Conservation (phyloP, 2,888 invertebrate species). For the Dioctria linearis region DNA sequence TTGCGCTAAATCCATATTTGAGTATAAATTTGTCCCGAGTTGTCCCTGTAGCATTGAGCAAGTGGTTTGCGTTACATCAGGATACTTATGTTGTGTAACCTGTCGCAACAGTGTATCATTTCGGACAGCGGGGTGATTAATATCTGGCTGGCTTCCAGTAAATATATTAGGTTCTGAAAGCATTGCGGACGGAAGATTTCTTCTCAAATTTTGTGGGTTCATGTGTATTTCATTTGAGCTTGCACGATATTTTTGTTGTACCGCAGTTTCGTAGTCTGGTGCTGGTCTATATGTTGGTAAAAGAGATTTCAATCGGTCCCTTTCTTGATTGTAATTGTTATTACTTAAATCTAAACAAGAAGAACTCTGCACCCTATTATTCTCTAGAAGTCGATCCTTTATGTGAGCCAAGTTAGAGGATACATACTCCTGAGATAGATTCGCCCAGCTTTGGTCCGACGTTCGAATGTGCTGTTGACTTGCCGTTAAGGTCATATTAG, state of each 20-base stretch:
- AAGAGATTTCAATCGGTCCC: constrained; percentile 77
- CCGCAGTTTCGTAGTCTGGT: constrained; percentile 95
- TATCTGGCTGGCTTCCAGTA: constrained; percentile 80
- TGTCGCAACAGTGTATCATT: constrained; percentile 62
- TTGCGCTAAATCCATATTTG: constrained; percentile 67
- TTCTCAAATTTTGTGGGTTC: constrained; percentile 61
- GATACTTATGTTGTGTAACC: constrained; percentile 72
- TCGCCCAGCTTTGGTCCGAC: constrained; percentile 59
- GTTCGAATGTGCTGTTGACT: constrained; percentile 58
- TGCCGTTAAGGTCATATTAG: constrained; percentile 59
- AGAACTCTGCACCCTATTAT: constrained; percentile 67
- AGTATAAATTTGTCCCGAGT: constrained; percentile 63
- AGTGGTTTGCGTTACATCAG: constrained; percentile 77
- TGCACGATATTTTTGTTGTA: constrained; percentile 86
- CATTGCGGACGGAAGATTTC: constrained; percentile 62
- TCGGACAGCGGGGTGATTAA: constrained; percentile 73
- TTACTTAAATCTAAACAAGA: constrained; percentile 70
- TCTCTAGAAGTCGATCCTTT: constrained; percentile 59
- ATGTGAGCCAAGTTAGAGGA: constrained; percentile 58
- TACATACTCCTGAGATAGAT: constrained; percentile 58
- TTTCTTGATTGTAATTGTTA: constrained; percentile 66
- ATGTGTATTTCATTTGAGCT: constrained; percentile 72
- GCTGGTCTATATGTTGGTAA: constrained; percentile 91
- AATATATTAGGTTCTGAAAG: constrained; percentile 62
- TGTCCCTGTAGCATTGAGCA: constrained; percentile 66